Evolutionary conservation across 2,888 invertebrate species (phyloP), one percentile per base, ranked within the genome.

Genomic region (Lepidochrysops patricia): DNA sequence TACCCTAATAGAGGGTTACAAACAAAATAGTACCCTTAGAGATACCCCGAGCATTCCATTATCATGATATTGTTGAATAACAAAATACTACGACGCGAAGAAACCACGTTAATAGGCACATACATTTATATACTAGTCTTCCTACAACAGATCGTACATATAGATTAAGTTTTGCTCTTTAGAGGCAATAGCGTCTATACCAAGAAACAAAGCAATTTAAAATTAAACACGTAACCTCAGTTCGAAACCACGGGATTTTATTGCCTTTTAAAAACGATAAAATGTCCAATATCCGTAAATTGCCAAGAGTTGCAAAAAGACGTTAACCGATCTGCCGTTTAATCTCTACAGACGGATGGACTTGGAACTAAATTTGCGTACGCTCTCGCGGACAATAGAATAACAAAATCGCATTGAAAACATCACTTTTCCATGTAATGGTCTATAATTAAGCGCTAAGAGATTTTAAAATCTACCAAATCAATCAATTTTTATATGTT

Each of bases 231-330:
- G 62, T 57, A 63, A 48, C 50, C 34, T 57, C 59, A 62, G 59
- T 63, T 63, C 37, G 27, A 60, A 64, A 67, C 66, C 67, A 54
- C 67, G 62, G 62, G 64, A 37, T 64, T 64, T 65, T 63, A 66
- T 63, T 57, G 60, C 57, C 48, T 63, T 61, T 63, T 63, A 61
- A 66, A 68, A 62, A 64, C 67, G 68, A 72, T 72, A 71, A 71
- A 71, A 64, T 70, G 68, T 63, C 63, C 66, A 64, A 68, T 67
- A 71, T 71, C 68, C 70, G 71, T 72, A 71, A 73, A 75, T 79
- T 74, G 81, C 82, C 69, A 82, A 82, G 76, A 70, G 69, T 71
- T 69, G 29, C 54, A 29, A 32, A 52, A 52, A 27, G 3, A 52
- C 7, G 7, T 52, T 52, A 15, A 52, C 25, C 2, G 50, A 19